phyloP scores from a whole-genome alignment of 2,113 vertebrate genomes.

The Caranx melampygus region DNA sequence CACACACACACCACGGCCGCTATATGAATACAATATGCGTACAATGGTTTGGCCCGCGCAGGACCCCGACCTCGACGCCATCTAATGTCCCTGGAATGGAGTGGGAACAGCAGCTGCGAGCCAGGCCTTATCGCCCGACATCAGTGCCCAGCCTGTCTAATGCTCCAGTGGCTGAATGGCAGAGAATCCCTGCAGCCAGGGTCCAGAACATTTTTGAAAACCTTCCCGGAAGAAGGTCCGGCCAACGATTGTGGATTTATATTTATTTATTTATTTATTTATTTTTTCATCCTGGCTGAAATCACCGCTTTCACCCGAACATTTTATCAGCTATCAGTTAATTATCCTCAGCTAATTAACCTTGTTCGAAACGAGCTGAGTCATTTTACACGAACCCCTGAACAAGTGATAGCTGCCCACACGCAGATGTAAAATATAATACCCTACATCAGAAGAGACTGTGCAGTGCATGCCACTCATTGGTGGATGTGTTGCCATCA shows the following conservation, averaged over 20 bases:
- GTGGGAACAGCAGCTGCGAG: conserved; percentile 8
- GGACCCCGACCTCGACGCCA: conserved; percentile 7
- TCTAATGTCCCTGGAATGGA: conserved; percentile 15
- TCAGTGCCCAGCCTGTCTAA: conserved; percentile 16
- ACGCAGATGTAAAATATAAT: too few relatives aligned
- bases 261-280: too few relatives aligned
- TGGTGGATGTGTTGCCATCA: too few relatives aligned
- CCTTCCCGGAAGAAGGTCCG: conserved; percentile 3
- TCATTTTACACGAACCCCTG: background rate
- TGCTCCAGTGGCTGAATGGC: conserved; percentile 23
- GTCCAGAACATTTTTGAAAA: conserved; percentile 34
- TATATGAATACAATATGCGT: background rate
- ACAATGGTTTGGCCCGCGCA: background rate
- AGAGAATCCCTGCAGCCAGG: conserved; percentile 36
- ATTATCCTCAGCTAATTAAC: background rate
- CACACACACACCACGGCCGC: background rate
- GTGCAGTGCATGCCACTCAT: too few relatives aligned
- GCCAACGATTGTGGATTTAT: background rate
- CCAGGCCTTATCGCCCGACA: conserved; percentile 30
- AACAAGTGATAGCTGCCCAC: background rate
- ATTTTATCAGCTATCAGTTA: background rate
- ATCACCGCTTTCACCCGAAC: background rate
- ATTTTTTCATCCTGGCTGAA: background rate
- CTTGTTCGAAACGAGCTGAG: background rate
- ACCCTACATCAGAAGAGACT: too few relatives aligned